Conservation (phyloP, 2,113 vertebrate species). For the Pseudonaja textilis region DNA sequence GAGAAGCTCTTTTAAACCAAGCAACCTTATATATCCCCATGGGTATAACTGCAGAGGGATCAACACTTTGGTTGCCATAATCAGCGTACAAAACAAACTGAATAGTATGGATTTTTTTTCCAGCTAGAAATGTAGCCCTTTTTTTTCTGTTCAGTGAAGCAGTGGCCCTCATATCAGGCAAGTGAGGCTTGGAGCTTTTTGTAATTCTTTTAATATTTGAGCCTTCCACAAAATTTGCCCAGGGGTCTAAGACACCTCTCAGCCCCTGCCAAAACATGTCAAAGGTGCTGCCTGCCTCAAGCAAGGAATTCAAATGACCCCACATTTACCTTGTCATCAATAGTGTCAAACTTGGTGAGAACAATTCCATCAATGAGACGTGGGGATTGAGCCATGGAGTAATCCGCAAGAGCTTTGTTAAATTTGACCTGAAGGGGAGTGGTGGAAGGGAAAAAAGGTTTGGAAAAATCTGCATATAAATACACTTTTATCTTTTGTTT, state of each 20-base stretch:
- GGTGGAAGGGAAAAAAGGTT: neutral
- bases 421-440: constrained; percentile 87
- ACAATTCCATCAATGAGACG: constrained; percentile 97
- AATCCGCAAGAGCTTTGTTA: constrained; percentile 95
- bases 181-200: neutral
- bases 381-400: constrained; percentile 91
- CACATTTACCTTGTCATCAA: constrained; percentile 93
- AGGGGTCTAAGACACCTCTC: neutral
- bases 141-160: neutral
- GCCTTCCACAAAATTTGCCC: neutral
- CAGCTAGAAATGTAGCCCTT: too few relatives aligned
- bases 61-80: neutral
- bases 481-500: neutral
- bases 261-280: neutral
- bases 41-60: neutral
- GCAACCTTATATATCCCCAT: neutral
- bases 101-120: neutral
- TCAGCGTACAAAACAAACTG: neutral
- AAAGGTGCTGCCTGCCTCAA: neutral
- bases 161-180: neutral
- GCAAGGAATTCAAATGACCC: neutral
- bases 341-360: constrained; percentile 98
- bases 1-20: neutral
- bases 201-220: neutral
- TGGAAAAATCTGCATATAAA: neutral